Evolutionary conservation across 1,140 invertebrate genomes (phyloP), one percentile per base, ranked within the genome.

Genomic region (Trigoniulus corallinus): DNA sequence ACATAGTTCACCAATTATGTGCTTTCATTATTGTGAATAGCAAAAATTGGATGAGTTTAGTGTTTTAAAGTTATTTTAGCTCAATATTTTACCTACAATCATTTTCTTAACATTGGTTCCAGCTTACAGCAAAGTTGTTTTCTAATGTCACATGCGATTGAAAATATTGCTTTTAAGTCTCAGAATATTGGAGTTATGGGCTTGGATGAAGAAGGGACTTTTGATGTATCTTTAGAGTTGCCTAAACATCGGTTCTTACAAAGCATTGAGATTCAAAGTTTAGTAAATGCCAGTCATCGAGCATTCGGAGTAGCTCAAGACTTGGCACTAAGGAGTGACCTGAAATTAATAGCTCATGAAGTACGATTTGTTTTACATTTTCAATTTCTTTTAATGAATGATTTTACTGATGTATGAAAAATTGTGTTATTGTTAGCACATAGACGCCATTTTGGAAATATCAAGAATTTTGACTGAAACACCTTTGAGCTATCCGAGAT

Each of bases 71-170:
- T 27, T 22, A 25, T 25, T 54, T 29, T 18, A 29, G 18, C 23
- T 25, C 22, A 13, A 45, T 41, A 7, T 22, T 20, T 47, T 10
- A 44, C 21, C 45, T 34, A 15, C 29, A 34, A 34, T 7, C 24
- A 1, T 48, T 18, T 43, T 15, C 42, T 49, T 45, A 53, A 20
- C 26, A 27, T 34, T 43, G 20, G 48, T 26, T 57, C 26, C 56
- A 83, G 80, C 54, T 70, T 84, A 23, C 82, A 87, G 61, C 81
- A 88, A 67, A 76, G 80, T 52, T 85, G 82, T 62, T 67, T 76
- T 15, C 66, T 87, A 23, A 66, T 88, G 53, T 79, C 81, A 1
- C 74, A 82, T 44, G 82, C 81, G 52, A 75, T 88, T 22, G 84
- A 88, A 61, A 73, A 75, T 26, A 69, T 83, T 49, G 62, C 68